phyloP scores from a whole-genome alignment of 2,797 vertebrate species.

The Heteromormyrus szaboi region DNA sequence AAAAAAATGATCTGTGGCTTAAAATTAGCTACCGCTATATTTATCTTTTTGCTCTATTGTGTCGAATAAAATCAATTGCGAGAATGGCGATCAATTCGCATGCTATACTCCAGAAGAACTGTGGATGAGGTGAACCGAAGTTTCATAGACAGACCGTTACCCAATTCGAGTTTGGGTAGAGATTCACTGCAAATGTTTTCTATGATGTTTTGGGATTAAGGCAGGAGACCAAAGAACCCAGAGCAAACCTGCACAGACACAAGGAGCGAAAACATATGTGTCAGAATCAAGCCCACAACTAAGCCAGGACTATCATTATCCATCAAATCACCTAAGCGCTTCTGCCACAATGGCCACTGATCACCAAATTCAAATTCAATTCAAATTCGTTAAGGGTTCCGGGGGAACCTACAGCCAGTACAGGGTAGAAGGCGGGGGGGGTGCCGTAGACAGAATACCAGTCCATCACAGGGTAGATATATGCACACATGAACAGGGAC shows the following conservation, averaged over 20 bases:
- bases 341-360: neutral
- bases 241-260: neutral
- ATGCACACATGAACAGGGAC: neutral
- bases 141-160: neutral
- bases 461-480: neutral
- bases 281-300: neutral
- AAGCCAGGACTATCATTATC: neutral
- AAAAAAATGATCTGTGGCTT: neutral
- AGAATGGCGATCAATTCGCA: neutral
- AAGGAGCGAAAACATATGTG: neutral
- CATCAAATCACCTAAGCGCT: neutral
- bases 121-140: neutral
- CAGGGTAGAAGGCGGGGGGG: neutral
- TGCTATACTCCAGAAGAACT: neutral
- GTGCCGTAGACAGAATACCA: neutral
- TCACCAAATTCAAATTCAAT: neutral
- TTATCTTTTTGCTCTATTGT: neutral
- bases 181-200: neutral
- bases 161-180: neutral
- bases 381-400: neutral
- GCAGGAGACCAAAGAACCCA: neutral
- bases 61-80: neutral
- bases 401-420: neutral
- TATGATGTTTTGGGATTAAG: neutral
- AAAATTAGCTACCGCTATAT: conserved; percentile 5